Evolutionary conservation across 2,888 invertebrate genomes (phyloP).

Genomic region (Ethmia dodecea): DNA sequence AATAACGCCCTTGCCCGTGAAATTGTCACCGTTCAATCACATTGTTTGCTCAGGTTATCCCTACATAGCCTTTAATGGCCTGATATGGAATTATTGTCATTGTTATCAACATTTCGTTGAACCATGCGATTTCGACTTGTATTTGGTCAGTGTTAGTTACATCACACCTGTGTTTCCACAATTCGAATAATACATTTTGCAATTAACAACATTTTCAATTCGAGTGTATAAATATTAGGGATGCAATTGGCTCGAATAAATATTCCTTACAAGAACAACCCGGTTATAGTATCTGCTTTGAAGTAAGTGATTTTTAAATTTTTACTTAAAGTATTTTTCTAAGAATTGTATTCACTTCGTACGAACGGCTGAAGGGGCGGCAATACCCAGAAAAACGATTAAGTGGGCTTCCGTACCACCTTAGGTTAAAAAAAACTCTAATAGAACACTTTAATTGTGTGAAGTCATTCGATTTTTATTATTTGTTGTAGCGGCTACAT

Average conservation of each 20-base stretch:
- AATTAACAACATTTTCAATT: no score
- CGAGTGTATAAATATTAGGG: constrained; percentile 7
- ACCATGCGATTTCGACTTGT: constrained; percentile 4
- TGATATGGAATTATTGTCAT: constrained; percentile 51
- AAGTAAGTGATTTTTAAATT: constrained; percentile 39
- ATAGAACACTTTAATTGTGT: no score
- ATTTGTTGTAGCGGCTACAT: no score
- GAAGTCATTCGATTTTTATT: no score
- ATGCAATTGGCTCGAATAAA: constrained; percentile 27
- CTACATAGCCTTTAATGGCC: constrained; percentile 41
- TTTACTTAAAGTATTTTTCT: no score
- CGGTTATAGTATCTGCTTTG: constrained; percentile 25
- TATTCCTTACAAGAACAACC: constrained; percentile 26
- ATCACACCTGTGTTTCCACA: no score
- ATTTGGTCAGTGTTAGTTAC: not conserved
- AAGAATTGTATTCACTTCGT: no score
- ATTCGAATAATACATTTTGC: no score
- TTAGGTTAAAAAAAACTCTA: no score
- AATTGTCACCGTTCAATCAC: constrained; percentile 47
- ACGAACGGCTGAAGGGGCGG: no score
- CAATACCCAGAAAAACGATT: no score
- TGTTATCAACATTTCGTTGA: constrained; percentile 31
- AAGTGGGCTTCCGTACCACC: no score
- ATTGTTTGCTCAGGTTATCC: constrained; percentile 52
- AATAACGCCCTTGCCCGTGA: constrained; percentile 46